phyloP scores from a whole-genome alignment of 2,797 vertebrate genomes.

The Falco novaeseelandiae region DNA sequence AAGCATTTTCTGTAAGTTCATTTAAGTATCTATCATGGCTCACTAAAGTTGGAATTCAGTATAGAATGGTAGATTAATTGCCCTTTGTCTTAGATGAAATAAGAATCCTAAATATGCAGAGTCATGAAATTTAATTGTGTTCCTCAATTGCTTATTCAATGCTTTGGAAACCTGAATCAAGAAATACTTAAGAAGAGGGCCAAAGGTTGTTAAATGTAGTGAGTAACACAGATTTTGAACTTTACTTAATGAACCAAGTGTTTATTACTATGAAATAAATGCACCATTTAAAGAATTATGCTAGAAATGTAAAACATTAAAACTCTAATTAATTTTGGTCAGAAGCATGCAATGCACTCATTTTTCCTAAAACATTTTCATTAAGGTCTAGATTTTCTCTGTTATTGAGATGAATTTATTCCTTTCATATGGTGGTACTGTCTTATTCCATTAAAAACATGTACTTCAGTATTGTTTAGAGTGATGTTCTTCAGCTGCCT shows the following conservation, averaged over 20 bases:
- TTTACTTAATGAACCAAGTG: conserved; percentile 89
- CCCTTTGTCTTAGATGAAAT: conserved; percentile 88
- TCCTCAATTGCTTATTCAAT: conserved; percentile 84
- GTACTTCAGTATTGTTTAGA: background rate
- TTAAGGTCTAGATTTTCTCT: conserved; percentile 63
- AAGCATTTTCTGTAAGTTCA: conserved; percentile 85
- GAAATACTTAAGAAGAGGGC: conserved; percentile 67
- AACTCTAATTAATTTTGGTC: conserved; percentile 82
- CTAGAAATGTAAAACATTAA: conserved; percentile 77
- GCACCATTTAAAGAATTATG: conserved; percentile 83
- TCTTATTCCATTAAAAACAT: conserved; percentile 17
- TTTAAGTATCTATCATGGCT: conserved; percentile 83
- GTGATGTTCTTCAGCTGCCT: background rate
- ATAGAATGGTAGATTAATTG: conserved; percentile 85
- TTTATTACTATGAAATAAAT: conserved; percentile 86
- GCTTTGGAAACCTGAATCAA: conserved; percentile 77
- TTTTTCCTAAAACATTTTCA: conserved; percentile 77
- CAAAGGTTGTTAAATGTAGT: conserved; percentile 89
- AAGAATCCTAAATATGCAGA: conserved; percentile 86
- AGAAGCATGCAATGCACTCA: conserved; percentile 64
- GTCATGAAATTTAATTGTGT: conserved; percentile 91
- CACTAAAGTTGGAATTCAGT: conserved; percentile 84
- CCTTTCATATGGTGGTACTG: conserved; percentile 4
- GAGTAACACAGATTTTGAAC: conserved; percentile 82
- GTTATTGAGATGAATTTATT: conserved; percentile 68